A percentile compares a stretch with the other conserved stretches of the same genome.
These are phyloP conservation scores for Austrolebias charrua DNA, from an alignment of 2,797 vertebrate species.

Conservation along the genomic window DNA sequence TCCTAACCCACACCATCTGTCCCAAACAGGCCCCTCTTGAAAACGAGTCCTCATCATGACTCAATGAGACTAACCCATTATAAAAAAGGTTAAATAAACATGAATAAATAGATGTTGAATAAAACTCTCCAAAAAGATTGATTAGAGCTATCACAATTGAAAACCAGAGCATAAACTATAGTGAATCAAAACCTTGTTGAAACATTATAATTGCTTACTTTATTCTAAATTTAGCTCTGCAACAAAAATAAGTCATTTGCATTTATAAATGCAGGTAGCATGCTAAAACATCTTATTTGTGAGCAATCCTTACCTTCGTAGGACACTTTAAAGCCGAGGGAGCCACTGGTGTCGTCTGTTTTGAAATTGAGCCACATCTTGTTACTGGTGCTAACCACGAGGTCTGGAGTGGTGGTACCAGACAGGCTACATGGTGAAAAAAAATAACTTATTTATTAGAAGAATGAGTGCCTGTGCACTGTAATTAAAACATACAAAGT, in stretches of 20 bases:
- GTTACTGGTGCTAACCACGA: slow-evolving; percentile 96
- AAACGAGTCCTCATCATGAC: no score
- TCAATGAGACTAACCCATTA: no score
- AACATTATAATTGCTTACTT: neutral
- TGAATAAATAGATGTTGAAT: no score
- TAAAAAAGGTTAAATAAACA: no score
- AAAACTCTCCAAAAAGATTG: no score
- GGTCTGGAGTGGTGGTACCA: slow-evolving; percentile 92
- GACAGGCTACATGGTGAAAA: slow-evolving; percentile 82
- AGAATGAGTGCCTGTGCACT: no score
- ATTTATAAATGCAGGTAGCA: neutral
- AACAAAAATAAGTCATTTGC: neutral
- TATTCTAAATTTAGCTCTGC: neutral
- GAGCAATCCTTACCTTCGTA: slow-evolving; percentile 86
- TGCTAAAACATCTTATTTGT: neutral
- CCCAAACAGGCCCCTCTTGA: no score
- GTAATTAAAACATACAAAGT: no score
- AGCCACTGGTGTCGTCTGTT: slow-evolving; percentile 93
- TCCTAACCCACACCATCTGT: no score
- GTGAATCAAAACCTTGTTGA: neutral
- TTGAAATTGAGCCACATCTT: slow-evolving; percentile 99
- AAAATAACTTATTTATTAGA: neutral
- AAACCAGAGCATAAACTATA: no score
- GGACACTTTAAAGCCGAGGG: slow-evolving; percentile 94
- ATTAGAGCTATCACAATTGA: no score